Conservation (phyloP, 2,888 invertebrate genomes). For the Platycheirus rosarum region DNA sequence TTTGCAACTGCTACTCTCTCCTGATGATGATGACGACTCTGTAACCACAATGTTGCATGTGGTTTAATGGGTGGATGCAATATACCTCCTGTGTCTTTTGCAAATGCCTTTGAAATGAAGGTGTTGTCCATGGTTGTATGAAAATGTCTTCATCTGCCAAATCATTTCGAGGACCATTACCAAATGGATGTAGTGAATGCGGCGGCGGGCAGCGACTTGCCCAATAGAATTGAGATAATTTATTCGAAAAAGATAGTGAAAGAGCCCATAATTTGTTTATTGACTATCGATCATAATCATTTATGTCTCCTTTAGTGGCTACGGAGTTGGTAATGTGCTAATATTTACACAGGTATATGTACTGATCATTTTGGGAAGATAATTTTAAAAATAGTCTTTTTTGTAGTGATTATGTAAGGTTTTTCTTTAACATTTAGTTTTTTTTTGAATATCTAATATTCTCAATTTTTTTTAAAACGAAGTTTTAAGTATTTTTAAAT, state of each 20-base stretch:
- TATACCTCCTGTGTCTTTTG: slow-evolving; percentile 62
- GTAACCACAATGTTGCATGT: slow-evolving; percentile 53
- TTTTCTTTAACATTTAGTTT: no score
- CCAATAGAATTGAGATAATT: slow-evolving; percentile 47
- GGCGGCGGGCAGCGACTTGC: neutral
- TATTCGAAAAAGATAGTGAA: slow-evolving; percentile 57
- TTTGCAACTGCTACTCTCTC: slow-evolving; percentile 39
- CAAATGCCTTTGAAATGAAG: slow-evolving; percentile 50
- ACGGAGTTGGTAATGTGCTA: slow-evolving; percentile 21
- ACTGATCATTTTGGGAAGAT: neutral
- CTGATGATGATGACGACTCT: slow-evolving; percentile 15
- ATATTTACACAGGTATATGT: slow-evolving; percentile 30
- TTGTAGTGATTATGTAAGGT: no score
- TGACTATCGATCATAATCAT: slow-evolving; percentile 64
- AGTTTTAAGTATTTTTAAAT: no score
- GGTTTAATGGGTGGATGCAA: slow-evolving; percentile 55
- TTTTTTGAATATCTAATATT: no score
- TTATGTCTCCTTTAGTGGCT: slow-evolving; percentile 19
- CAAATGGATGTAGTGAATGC: neutral
- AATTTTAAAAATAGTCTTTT: no score
- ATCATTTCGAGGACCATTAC: slow-evolving; percentile 67
- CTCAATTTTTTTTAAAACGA: no score
- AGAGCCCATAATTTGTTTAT: slow-evolving; percentile 64
- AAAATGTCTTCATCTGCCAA: slow-evolving; percentile 63
- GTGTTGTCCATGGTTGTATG: slow-evolving; percentile 52